A percentile compares a stretch with the other conserved stretches of the same genome.
phyloP scores from a whole-genome alignment of 2,113 vertebrate species.

The Ceyx melanurus region DNA sequence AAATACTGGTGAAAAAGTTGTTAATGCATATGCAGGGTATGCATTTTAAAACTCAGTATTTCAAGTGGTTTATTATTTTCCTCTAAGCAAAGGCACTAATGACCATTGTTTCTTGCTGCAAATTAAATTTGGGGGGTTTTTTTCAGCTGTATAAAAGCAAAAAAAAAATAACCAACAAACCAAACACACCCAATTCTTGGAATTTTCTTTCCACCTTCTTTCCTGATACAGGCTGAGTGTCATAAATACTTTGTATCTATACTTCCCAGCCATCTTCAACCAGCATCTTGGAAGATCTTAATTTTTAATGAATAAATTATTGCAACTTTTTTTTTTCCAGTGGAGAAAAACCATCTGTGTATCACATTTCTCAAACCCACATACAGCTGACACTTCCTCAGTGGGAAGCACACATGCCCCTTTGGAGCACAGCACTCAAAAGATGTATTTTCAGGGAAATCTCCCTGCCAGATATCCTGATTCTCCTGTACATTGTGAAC shows the following conservation, averaged over 20 bases:
- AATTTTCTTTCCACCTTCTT: neutral
- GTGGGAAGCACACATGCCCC: neutral
- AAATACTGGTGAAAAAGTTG: constrained; percentile 10
- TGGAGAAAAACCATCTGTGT: neutral
- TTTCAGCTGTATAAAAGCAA: neutral
- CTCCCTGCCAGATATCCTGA: neutral
- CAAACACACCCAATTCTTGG: neutral
- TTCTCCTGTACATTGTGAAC: neutral
- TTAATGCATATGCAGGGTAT: neutral
- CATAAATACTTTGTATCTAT: neutral
- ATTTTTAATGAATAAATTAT: constrained; percentile 15
- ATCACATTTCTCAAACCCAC: constrained; percentile 46
- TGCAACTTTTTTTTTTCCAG: neutral
- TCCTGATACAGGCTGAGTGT: neutral
- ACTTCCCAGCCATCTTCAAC: neutral
- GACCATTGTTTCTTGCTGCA: neutral
- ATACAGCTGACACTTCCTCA: neutral
- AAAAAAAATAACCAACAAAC: neutral
- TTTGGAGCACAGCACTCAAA: constrained; percentile 14
- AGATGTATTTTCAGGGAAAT: constrained; percentile 1
- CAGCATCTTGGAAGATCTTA: constrained; percentile 48
- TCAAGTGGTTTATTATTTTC: constrained; percentile 6
- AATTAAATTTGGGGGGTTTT: neutral
- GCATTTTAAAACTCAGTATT: constrained; percentile 1
- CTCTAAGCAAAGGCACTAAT: constrained; percentile 12